phyloP scores from a whole-genome alignment of 2,797 vertebrate species.

The Pelobates cultripes region DNA sequence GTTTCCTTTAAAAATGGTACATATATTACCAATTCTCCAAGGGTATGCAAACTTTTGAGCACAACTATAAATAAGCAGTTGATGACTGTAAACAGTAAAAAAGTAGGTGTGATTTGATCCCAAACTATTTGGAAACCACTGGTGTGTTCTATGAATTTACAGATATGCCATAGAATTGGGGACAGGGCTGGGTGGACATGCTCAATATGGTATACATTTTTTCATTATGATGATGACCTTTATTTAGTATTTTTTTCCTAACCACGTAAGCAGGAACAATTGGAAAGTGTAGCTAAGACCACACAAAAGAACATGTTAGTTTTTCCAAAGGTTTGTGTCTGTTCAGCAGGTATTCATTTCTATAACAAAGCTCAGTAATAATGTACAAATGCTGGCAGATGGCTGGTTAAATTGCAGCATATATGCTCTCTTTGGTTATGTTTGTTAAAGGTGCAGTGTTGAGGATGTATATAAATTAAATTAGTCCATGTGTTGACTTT shows the following conservation, averaged over 20 bases:
- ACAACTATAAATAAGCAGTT: no score
- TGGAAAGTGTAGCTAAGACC: not conserved
- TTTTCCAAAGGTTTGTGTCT: slow-evolving; percentile 7
- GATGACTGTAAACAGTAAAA: no score
- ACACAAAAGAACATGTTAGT: not conserved
- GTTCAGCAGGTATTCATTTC: slow-evolving; percentile 6
- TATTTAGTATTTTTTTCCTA: not conserved
- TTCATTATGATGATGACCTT: not conserved
- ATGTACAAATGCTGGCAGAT: slow-evolving; percentile 8
- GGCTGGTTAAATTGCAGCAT: not conserved
- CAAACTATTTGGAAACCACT: no score
- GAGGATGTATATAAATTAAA: not conserved
- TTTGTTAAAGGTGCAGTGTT: not conserved
- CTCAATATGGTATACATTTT: not conserved
- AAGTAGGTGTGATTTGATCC: no score
- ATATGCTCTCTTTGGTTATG: not conserved
- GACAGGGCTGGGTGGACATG: not conserved
- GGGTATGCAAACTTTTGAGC: no score
- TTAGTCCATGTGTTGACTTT: no score
- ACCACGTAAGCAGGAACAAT: not conserved
- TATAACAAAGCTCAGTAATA: not conserved
- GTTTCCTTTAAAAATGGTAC: no score
- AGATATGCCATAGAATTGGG: not conserved
- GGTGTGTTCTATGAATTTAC: not conserved
- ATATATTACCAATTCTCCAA: no score